phyloP scores from a whole-genome alignment of 2,113 vertebrate genomes.

The Podarcis raffonei region DNA sequence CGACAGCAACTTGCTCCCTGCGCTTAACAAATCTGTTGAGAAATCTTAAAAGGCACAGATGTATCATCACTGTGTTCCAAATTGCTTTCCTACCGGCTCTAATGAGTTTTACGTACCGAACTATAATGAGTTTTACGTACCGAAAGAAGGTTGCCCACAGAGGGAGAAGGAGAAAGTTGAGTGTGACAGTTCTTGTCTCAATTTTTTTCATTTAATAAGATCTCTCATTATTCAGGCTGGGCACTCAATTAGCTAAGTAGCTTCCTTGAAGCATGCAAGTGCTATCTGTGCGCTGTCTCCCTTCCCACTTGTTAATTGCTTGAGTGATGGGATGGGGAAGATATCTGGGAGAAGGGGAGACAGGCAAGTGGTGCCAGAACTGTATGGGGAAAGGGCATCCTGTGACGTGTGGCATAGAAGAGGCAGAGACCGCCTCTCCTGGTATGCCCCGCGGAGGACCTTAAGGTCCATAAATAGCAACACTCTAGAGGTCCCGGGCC shows the following conservation, averaged over 20 bases:
- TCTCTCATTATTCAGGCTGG: not conserved
- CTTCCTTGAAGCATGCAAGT: not conserved
- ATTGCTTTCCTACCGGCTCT: not conserved
- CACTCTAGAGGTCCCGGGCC: too few species aligned
- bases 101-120: not conserved
- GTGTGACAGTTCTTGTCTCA: not conserved
- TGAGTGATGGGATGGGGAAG: not conserved
- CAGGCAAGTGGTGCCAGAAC: not conserved
- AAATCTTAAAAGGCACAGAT: not conserved
- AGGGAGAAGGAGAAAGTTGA: not conserved
- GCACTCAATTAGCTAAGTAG: not conserved
- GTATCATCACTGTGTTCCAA: not conserved
- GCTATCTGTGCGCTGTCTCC: not conserved
- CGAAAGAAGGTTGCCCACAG: not conserved
- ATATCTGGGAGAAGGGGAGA: not conserved
- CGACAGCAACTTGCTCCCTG: not conserved
- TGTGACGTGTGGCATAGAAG: not conserved
- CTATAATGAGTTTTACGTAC: not conserved
- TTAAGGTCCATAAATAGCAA: too few species aligned
- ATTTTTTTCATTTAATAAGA: not conserved
- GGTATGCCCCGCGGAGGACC: too few species aligned
- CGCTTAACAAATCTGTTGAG: not conserved
- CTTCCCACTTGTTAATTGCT: not conserved
- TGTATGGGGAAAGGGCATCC: not conserved
- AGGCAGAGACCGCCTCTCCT: too few species aligned